Evolutionary conservation across 2,113 vertebrate genomes (phyloP).

Genomic region (Nanorana parkeri): DNA sequence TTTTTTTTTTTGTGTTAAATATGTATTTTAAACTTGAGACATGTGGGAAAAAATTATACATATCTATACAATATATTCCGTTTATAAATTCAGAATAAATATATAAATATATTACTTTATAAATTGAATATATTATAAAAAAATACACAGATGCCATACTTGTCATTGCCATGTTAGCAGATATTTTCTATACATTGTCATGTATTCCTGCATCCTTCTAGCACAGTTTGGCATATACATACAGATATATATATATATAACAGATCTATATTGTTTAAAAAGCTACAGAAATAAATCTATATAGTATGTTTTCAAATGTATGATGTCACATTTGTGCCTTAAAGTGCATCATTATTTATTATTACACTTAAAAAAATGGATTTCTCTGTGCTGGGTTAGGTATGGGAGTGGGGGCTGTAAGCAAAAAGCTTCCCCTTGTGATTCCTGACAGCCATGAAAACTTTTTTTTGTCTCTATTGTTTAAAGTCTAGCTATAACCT

Average conservation of each 20-base stretch:
- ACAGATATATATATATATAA: slow-evolving; percentile 17
- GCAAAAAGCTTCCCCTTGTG: too few species aligned
- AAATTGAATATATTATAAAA: slow-evolving; percentile 41
- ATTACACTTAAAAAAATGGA: too few species aligned
- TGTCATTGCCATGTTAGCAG: slow-evolving; percentile 18
- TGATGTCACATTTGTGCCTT: background rate
- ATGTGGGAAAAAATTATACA: background rate
- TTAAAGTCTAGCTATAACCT: too few species aligned
- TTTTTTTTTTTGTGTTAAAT: slow-evolving; percentile 18
- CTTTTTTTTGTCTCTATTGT: too few species aligned
- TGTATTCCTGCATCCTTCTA: slow-evolving; percentile 1
- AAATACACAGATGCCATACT: slow-evolving; percentile 53
- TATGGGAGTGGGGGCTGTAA: too few species aligned
- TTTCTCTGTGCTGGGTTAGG: too few species aligned
- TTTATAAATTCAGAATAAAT: too few species aligned
- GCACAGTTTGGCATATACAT: slow-evolving; percentile 26
- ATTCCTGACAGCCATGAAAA: too few species aligned
- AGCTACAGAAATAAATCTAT: slow-evolving; percentile 44
- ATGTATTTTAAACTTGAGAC: slow-evolving; percentile 29
- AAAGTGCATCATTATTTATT: too few species aligned
- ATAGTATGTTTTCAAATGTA: slow-evolving; percentile 39
- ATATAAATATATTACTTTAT: slow-evolving; percentile 22
- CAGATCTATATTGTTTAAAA: slow-evolving; percentile 51
- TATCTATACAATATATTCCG: too few species aligned
- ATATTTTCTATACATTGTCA: slow-evolving; percentile 44